A percentile compares a stretch with the other conserved stretches of the same genome.
phyloP scores from a whole-genome alignment of 2,888 invertebrate species.

The Apamea sordens region DNA sequence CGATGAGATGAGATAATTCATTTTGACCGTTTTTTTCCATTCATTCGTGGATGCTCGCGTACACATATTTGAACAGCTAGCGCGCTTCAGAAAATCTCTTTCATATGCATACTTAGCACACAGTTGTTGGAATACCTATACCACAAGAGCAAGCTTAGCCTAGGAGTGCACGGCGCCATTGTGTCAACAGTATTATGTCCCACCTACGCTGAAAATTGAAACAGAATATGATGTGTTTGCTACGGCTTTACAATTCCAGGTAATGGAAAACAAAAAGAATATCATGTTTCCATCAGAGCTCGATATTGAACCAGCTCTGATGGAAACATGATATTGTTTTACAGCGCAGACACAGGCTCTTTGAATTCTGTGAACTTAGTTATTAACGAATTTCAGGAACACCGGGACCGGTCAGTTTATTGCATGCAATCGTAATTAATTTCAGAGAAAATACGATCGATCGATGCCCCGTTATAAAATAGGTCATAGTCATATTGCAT shows the following conservation, averaged over 20 bases:
- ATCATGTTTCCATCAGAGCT: not conserved
- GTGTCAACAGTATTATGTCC: not conserved
- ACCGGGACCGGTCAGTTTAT: not conserved
- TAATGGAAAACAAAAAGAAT: constrained; percentile 9
- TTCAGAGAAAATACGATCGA: not conserved
- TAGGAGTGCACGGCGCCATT: not conserved
- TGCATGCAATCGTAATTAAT: not conserved
- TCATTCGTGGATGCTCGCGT: not conserved
- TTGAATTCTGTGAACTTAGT: not conserved
- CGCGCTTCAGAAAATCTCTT: not conserved
- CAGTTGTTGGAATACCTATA: not conserved
- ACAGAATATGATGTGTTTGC: not conserved
- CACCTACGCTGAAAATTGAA: not conserved
- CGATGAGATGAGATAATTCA: not conserved
- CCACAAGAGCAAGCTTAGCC: not conserved
- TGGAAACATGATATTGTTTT: not conserved
- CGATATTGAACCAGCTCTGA: not conserved
- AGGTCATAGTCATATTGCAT: not conserved
- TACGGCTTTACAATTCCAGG: not conserved
- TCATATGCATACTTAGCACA: not conserved
- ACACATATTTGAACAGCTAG: not conserved
- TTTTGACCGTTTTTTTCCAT: no score
- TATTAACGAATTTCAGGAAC: not conserved
- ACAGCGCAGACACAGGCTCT: not conserved
- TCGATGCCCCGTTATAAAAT: not conserved